phyloP scores from a whole-genome alignment of 2,888 invertebrate genomes.

The Microctonus aethiopoides region DNA sequence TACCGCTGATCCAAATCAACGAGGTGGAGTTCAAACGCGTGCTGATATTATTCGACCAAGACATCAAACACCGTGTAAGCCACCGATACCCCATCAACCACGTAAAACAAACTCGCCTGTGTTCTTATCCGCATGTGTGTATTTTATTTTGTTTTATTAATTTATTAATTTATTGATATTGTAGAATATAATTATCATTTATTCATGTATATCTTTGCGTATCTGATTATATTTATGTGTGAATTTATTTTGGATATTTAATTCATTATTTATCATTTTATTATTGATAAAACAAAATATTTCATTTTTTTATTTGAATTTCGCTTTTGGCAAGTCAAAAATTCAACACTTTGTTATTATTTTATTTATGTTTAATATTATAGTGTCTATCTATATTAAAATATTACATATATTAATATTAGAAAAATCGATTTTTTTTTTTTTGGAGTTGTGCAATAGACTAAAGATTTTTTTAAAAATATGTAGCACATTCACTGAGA shows the following conservation, averaged over 20 bases:
- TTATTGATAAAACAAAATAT: not conserved
- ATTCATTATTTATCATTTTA: not conserved
- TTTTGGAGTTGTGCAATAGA: too few species aligned
- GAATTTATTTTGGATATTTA: not conserved
- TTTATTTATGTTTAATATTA: too few species aligned
- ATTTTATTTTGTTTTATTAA: constrained; percentile 41
- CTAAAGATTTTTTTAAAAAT: constrained; percentile 58
- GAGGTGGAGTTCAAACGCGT: constrained; percentile 72
- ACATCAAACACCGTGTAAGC: constrained; percentile 73
- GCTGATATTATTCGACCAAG: constrained; percentile 83
- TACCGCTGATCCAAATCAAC: constrained; percentile 83
- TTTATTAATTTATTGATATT: constrained; percentile 58
- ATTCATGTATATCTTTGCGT: not conserved
- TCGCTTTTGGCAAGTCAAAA: not conserved
- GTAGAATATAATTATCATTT: constrained; percentile 10
- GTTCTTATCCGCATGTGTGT: constrained; percentile 65
- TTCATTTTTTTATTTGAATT: not conserved
- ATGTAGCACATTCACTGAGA: constrained; percentile 64
- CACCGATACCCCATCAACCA: constrained; percentile 60
- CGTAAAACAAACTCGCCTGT: constrained; percentile 63
- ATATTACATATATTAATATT: not conserved
- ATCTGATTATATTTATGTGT: too few species aligned
- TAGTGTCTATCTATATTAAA: not conserved
- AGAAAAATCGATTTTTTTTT: too few species aligned
- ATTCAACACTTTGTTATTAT: too few species aligned